phyloP scores from a whole-genome alignment of 2,113 vertebrate genomes.

The Callipepla squamata region DNA sequence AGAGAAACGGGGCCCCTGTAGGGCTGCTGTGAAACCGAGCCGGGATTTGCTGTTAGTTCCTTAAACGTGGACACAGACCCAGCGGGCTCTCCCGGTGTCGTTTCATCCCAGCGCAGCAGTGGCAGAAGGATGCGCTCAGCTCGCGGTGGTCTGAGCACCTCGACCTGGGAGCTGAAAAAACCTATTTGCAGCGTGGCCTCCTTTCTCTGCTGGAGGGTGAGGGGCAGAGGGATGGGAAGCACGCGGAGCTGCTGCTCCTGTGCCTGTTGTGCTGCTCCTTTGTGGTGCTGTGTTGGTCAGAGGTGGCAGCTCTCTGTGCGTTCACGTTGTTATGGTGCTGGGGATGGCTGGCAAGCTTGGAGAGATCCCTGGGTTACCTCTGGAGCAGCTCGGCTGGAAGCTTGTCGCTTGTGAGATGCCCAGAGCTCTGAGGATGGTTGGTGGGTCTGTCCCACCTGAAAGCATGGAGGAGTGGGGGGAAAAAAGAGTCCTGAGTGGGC shows the following conservation, averaged over 20 bases:
- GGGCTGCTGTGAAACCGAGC: neutral
- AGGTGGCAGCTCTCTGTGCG: neutral
- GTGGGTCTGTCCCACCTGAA: neutral
- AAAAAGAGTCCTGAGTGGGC: rapidly evolving
- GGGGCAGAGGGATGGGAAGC: neutral
- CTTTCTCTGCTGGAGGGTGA: neutral
- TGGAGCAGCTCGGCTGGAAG: rapidly evolving
- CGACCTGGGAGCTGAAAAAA: rapidly evolving
- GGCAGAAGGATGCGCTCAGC: rapidly evolving
- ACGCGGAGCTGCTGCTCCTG: neutral
- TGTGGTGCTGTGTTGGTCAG: rapidly evolving
- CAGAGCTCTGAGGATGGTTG: rapidly evolving
- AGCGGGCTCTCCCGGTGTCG: rapidly evolving
- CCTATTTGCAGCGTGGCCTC: neutral
- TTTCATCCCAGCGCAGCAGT: neutral
- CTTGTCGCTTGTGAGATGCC: neutral
- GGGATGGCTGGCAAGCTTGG: rapidly evolving
- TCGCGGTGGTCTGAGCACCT: rapidly evolving
- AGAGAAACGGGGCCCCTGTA: neutral
- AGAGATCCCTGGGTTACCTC: neutral
- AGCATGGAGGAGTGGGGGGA: rapidly evolving
- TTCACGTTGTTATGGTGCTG: rapidly evolving
- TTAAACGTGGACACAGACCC: rapidly evolving
- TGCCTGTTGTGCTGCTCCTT: neutral
- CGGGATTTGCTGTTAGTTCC: rapidly evolving